Evolutionary conservation across 35 echinoderm and acorn worm genomes (phyloP).

Genomic region (Ptychodera flava): DNA sequence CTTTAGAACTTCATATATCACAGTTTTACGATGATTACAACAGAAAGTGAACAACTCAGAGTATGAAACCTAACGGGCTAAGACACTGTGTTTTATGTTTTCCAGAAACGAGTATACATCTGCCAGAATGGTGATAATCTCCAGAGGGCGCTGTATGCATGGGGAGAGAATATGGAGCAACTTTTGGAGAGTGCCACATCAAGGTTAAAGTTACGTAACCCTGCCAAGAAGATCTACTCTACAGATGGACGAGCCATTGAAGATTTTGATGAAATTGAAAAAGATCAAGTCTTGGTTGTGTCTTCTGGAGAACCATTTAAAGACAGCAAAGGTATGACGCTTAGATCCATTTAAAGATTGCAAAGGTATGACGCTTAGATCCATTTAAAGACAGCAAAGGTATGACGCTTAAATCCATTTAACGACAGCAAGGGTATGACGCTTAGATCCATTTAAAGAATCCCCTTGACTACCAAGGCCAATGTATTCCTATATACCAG

Average conservation of each 20-base stretch:
- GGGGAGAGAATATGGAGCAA: conserved; percentile 60
- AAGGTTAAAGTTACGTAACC: conserved; percentile 37
- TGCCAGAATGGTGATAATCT: conserved; percentile 65
- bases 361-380: too few relatives aligned
- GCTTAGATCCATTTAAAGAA: too few relatives aligned
- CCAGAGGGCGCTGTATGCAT: conserved; percentile 43
- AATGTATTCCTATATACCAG: too few relatives aligned
- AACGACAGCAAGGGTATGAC: too few relatives aligned
- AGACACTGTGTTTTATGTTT: neutral
- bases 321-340: conserved; percentile 78
- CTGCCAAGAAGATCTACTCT: conserved; percentile 56
- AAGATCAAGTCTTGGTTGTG: conserved; percentile 68
- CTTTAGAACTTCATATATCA: too few relatives aligned
- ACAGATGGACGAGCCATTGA: conserved; percentile 29
- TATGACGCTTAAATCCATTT: too few relatives aligned
- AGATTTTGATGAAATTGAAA: conserved; percentile 46
- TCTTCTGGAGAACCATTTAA: conserved; percentile 53
- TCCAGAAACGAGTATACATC: conserved; percentile 73
- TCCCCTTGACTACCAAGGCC: too few relatives aligned
- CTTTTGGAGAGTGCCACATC: conserved; percentile 45
- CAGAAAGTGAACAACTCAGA: too few relatives aligned
- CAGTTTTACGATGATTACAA: too few relatives aligned
- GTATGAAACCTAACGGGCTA: too few relatives aligned
- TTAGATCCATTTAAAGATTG: too few relatives aligned
- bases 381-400: too few relatives aligned